Percentiles rank a stretch among this genome's conserved stretches.
These are phyloP conservation scores for Armadillidium nasatum DNA, from an alignment of 1,140 invertebrate species.

Conservation along the genomic window DNA sequence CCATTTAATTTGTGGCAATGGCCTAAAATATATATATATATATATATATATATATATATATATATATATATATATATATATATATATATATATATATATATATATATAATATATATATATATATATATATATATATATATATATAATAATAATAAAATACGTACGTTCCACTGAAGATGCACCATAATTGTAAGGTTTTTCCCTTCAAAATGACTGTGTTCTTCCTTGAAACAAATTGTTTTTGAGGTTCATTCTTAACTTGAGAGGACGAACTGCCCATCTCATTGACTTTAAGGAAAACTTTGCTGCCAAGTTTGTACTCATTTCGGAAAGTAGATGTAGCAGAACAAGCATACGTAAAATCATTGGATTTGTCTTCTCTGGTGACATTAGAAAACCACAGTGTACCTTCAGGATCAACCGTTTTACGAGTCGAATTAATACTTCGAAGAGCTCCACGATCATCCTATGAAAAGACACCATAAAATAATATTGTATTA, in stretches of 20 bases:
- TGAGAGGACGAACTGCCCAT: constrained; percentile 64
- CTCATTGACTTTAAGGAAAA: constrained; percentile 67
- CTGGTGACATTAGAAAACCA: constrained; percentile 91
- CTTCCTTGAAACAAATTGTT: constrained; percentile 78
- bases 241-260: constrained; percentile 68
- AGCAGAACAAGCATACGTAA: constrained; percentile 81
- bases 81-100: too few relatives aligned
- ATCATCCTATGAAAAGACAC: constrained; percentile 55
- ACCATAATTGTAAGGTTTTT: constrained; percentile 73
- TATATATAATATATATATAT: too few relatives aligned
- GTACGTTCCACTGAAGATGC: constrained; percentile 85
- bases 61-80: too few relatives aligned
- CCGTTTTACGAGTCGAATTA: constrained; percentile 85
- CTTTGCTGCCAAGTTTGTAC: constrained; percentile 83
- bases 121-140: too few relatives aligned
- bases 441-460: constrained; percentile 76
- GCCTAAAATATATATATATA: constrained; percentile 46
- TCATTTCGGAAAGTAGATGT: constrained; percentile 78
- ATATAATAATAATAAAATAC: too few relatives aligned
- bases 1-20: constrained; percentile 62
- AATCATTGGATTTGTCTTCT: constrained; percentile 71
- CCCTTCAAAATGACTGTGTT: constrained; percentile 78
- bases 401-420: constrained; percentile 89
- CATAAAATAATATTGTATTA: too few relatives aligned
- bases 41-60: too few relatives aligned